A percentile compares a stretch with the other conserved stretches of the same genome.
phyloP scores from a whole-genome alignment of 2,888 invertebrate genomes.

The Amphimallon solstitiale region DNA sequence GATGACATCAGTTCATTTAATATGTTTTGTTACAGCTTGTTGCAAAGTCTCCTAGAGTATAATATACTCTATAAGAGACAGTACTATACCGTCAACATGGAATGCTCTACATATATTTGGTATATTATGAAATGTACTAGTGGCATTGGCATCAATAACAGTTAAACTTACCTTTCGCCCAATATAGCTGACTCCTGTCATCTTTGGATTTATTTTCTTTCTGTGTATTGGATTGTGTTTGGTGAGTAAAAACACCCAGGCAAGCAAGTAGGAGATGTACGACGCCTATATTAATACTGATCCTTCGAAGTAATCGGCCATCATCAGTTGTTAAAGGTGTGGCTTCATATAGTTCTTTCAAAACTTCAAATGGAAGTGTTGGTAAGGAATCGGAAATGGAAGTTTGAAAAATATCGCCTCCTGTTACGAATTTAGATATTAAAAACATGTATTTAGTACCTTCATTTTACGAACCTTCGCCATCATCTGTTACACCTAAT shows the following conservation, averaged over 20 bases:
- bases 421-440: conserved; percentile 44
- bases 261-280: conserved; percentile 87
- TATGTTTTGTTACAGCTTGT: too few relatives aligned
- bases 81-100: too few relatives aligned
- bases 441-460: not conserved
- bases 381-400: conserved; percentile 75
- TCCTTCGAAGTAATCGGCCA: conserved; percentile 77
- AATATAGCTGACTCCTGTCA: conserved; percentile 76
- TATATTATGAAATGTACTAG: too few relatives aligned
- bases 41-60: too few relatives aligned
- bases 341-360: conserved; percentile 80
- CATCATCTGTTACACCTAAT: conserved; percentile 91
- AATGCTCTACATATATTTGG: too few relatives aligned
- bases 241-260: conserved; percentile 89
- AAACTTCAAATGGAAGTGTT: conserved; percentile 81
- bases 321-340: conserved; percentile 80
- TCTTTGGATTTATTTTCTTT: conserved; percentile 57
- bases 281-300: conserved; percentile 86
- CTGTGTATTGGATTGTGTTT: conserved; percentile 64
- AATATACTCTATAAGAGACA: too few relatives aligned
- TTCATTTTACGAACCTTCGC: conserved; percentile 74
- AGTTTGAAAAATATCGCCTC: conserved; percentile 77
- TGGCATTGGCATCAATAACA: too few relatives aligned
- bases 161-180: conserved; percentile 60
- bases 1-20: too few relatives aligned